phyloP scores from a whole-genome alignment of 2,797 vertebrate genomes.

The Pangasius krempfi region DNA sequence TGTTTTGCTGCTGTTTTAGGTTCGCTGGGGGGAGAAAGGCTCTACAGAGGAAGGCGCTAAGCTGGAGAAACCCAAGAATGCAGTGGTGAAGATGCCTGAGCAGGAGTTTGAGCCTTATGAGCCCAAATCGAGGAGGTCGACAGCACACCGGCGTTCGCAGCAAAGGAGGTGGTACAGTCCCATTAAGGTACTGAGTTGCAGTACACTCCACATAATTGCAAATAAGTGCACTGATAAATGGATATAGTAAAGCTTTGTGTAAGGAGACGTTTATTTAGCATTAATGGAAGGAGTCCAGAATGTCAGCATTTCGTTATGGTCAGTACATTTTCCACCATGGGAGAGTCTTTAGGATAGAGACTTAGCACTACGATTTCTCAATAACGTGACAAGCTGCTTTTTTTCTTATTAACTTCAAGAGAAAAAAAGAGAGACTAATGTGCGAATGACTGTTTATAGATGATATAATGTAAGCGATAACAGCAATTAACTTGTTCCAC shows the following conservation, averaged over 20 bases:
- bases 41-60: conserved; percentile 92
- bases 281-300: neutral
- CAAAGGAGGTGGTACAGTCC: conserved; percentile 87
- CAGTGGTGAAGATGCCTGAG: conserved; percentile 88
- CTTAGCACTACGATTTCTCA: neutral
- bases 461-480: neutral
- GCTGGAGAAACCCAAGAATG: conserved; percentile 90
- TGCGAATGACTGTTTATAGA: neutral
- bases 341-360: neutral
- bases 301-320: neutral
- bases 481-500: neutral
- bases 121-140: conserved; percentile 77
- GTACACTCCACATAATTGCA: neutral
- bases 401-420: neutral
- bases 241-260: neutral
- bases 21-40: conserved; percentile 88
- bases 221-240: neutral
- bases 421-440: neutral
- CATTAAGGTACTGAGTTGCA: conserved; percentile 68
- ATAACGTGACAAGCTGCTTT: neutral
- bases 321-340: neutral
- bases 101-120: conserved; percentile 88
- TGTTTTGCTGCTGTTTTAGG: conserved; percentile 67
- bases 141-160: conserved; percentile 67
- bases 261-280: neutral